Evolutionary conservation across 2,113 vertebrate genomes (phyloP).

Genomic region (Brachyistius frenatus): DNA sequence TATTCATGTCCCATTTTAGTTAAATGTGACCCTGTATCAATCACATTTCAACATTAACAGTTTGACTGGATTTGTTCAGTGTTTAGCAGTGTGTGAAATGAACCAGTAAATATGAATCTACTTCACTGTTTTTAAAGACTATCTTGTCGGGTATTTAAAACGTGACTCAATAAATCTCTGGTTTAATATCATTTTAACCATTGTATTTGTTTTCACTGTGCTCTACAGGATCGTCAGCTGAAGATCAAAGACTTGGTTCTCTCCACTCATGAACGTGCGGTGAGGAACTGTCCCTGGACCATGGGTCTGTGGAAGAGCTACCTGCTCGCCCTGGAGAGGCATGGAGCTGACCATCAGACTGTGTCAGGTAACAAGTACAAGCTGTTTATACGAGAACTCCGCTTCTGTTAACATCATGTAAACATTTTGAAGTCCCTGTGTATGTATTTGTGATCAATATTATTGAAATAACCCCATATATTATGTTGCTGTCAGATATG

Average conservation of each 20-base stretch:
- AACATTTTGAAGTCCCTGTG: too few species aligned
- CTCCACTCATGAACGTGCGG: conserved; percentile 91
- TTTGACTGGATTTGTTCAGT: too few species aligned
- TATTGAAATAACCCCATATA: too few species aligned
- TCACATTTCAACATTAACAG: too few species aligned
- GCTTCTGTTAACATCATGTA: neutral
- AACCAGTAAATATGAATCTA: too few species aligned
- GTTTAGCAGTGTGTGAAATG: too few species aligned
- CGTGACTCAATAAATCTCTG: neutral
- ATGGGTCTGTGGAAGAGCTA: conserved; percentile 95
- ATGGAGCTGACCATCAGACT: conserved; percentile 86
- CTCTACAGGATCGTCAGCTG: conserved; percentile 91
- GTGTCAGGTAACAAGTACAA: conserved; percentile 84
- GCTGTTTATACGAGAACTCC: neutral
- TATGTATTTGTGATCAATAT: too few species aligned
- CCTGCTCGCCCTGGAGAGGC: conserved; percentile 93
- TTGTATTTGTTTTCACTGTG: neutral
- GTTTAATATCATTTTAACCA: neutral
- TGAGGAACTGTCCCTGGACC: conserved; percentile 97
- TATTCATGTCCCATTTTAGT: too few species aligned
- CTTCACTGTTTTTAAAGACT: neutral
- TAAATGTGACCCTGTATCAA: too few species aligned
- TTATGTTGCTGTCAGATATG: too few species aligned
- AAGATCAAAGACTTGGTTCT: conserved; percentile 94
- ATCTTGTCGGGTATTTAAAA: neutral